Evolutionary conservation across 2,113 vertebrate species (phyloP).

Genomic region (Ardeotis arabs): DNA sequence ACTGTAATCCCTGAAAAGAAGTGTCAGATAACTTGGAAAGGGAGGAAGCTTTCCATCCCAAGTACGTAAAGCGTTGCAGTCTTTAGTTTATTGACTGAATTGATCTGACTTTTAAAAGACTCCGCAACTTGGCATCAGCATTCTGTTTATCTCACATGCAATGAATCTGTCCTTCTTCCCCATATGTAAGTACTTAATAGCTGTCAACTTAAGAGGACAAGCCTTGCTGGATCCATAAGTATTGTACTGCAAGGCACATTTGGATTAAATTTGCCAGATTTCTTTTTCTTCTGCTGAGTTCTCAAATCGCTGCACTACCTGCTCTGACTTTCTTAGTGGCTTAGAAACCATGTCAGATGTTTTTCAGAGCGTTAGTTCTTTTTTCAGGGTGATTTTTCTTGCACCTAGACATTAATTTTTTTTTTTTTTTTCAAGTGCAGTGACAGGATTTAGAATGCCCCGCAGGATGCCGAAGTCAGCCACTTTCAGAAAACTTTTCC

Average conservation of each 20-base stretch:
- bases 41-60: constrained; percentile 13
- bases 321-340: background rate
- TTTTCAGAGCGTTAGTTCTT: background rate
- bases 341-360: background rate
- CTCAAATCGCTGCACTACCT: background rate
- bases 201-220: constrained; percentile 7
- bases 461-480: background rate
- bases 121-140: background rate
- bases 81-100: constrained; percentile 69
- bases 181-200: constrained; percentile 16
- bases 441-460: background rate
- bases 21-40: constrained; percentile 43
- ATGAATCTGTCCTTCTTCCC: background rate
- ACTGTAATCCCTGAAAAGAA: constrained; percentile 52
- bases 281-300: background rate
- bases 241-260: background rate
- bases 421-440: background rate
- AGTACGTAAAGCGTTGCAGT: constrained; percentile 30
- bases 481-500: background rate
- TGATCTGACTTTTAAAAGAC: constrained; percentile 61
- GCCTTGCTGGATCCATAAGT: background rate
- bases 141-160: constrained; percentile 40
- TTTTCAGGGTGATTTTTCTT: background rate
- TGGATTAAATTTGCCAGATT: background rate
- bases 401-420: background rate